Conservation (phyloP, 92 coral and sea anemone genomes). For the Parazoanthus atlanticus region DNA sequence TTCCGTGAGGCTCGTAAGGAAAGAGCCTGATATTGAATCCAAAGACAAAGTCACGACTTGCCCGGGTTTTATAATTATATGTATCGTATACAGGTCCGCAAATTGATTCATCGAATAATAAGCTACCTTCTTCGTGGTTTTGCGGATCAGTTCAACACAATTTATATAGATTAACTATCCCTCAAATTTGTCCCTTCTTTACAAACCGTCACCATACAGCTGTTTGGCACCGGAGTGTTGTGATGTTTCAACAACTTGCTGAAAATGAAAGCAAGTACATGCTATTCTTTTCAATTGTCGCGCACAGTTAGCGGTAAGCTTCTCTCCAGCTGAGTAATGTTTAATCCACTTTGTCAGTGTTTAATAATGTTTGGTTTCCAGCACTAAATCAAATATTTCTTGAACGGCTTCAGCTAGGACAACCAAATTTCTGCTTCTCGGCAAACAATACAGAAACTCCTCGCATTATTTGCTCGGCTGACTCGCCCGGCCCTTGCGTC, state of each 20-base stretch:
- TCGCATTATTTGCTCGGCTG: constrained; percentile 3
- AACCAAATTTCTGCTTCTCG: neutral
- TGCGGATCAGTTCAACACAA: neutral
- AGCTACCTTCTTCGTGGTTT: neutral
- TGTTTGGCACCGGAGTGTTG: neutral
- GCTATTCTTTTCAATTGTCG: neutral
- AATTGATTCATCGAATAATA: neutral
- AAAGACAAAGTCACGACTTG: neutral
- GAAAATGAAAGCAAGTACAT: neutral
- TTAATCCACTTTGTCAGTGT: neutral
- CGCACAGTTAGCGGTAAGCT: constrained; percentile 36
- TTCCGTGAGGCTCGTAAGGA: neutral
- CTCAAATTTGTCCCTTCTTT: neutral
- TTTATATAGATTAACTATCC: neutral
- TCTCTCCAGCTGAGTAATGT: constrained; percentile 1
- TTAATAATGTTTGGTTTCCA: neutral
- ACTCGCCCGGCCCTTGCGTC: neutral
- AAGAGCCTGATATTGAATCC: neutral
- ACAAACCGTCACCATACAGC: neutral
- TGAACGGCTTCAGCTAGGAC: neutral
- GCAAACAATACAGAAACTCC: constrained; percentile 25
- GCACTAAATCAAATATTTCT: constrained; percentile 3
- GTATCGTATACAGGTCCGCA: neutral
- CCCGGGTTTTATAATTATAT: neutral
- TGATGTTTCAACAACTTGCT: neutral